A percentile compares a stretch with the other conserved stretches of the same genome.
phyloP scores from a whole-genome alignment of 1,140 invertebrate genomes.

The Halyomorpha halys region DNA sequence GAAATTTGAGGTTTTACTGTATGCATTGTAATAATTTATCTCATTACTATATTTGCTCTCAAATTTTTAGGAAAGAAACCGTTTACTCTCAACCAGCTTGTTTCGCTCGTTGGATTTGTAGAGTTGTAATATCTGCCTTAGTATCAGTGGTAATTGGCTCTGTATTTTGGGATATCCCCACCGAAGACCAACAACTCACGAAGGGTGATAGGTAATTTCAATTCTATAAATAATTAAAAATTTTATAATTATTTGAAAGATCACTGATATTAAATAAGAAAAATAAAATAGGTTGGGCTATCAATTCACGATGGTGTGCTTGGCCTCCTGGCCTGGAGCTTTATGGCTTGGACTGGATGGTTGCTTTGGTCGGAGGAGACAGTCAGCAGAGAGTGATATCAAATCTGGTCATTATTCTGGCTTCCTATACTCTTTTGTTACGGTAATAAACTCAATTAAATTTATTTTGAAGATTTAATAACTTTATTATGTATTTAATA shows the following conservation, averaged over 20 bases:
- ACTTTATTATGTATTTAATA: no score
- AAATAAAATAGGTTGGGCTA: slow-evolving; percentile 54
- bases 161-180: slow-evolving; percentile 78
- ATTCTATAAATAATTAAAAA: not conserved
- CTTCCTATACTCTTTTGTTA: slow-evolving; percentile 62
- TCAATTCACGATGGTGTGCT: slow-evolving; percentile 67
- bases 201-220: slow-evolving; percentile 52
- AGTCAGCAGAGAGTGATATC: slow-evolving; percentile 65
- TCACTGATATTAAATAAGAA: not conserved
- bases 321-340: slow-evolving; percentile 66
- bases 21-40: no score
- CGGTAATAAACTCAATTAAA: slow-evolving; percentile 42
- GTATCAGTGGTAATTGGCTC: slow-evolving; percentile 75
- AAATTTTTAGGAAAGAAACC: slow-evolving; percentile 47
- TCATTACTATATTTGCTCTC: not conserved
- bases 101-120: slow-evolving; percentile 61
- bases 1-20: no score
- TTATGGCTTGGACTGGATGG: slow-evolving; percentile 36
- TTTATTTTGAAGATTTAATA: no score
- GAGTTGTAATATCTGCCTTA: slow-evolving; percentile 63
- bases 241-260: not conserved
- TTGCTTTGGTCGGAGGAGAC: slow-evolving; percentile 45
- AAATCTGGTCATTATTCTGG: slow-evolving; percentile 66
- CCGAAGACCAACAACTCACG: slow-evolving; percentile 56
- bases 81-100: slow-evolving; percentile 83